phyloP scores from a whole-genome alignment of 2,888 invertebrate species.

The Mayetiola destructor region DNA sequence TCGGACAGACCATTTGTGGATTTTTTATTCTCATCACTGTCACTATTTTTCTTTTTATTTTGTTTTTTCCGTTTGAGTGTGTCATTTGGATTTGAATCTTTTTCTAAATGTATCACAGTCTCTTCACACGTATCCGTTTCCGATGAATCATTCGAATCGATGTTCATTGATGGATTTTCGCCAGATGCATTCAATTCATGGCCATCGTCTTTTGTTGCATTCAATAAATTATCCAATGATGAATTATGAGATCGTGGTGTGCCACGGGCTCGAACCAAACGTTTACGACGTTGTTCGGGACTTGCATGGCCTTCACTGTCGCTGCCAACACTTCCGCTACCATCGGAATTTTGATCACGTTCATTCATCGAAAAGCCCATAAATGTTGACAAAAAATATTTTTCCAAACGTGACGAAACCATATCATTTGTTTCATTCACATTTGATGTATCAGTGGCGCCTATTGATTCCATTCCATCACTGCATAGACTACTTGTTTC shows the following conservation, averaged over 20 bases:
- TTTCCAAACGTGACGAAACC: slow-evolving; percentile 72
- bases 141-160: slow-evolving; percentile 44
- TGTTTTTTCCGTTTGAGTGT: slow-evolving; percentile 71
- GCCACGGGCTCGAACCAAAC: slow-evolving; percentile 65
- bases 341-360: slow-evolving; percentile 57
- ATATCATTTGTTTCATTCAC: slow-evolving; percentile 53
- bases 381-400: slow-evolving; percentile 76
- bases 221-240: slow-evolving; percentile 61
- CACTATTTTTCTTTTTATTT: slow-evolving; percentile 46
- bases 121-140: slow-evolving; percentile 60
- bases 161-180: slow-evolving; percentile 30
- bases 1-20: slow-evolving; percentile 43
- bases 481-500: slow-evolving; percentile 79
- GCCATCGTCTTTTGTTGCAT: slow-evolving; percentile 40
- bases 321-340: slow-evolving; percentile 76
- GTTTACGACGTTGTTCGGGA: slow-evolving; percentile 70
- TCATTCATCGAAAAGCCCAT: slow-evolving; percentile 67
- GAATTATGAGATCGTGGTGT: slow-evolving; percentile 65
- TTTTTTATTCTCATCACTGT: slow-evolving; percentile 36
- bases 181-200: slow-evolving; percentile 33
- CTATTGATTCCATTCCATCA: slow-evolving; percentile 61
- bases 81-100: slow-evolving; percentile 62
- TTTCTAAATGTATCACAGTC: slow-evolving; percentile 49
- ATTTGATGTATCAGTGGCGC: slow-evolving; percentile 41
- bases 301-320: slow-evolving; percentile 80